Conservation (phyloP, 2,888 invertebrate species). For the Chrysolina oricalcia region DNA sequence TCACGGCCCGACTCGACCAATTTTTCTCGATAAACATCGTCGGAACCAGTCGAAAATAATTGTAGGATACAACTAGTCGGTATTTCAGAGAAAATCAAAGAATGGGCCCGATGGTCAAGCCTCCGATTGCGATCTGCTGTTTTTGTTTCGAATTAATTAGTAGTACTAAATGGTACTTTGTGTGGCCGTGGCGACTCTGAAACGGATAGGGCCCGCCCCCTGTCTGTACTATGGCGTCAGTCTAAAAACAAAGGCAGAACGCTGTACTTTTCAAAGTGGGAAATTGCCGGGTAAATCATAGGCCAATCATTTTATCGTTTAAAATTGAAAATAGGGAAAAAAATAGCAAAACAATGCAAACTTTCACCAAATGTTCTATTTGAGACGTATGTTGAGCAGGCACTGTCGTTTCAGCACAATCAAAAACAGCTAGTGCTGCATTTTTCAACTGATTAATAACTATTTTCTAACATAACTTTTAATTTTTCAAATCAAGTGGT, state of each 20-base stretch:
- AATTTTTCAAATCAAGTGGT: too few relatives aligned
- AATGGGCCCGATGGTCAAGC: conserved; percentile 10
- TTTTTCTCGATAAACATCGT: conserved; percentile 23
- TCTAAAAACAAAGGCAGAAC: conserved; percentile 16
- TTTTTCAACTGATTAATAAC: too few relatives aligned
- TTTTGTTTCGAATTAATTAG: conserved; percentile 54
- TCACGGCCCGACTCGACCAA: conserved; percentile 3
- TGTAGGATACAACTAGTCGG: conserved; percentile 32
- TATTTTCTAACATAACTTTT: too few relatives aligned
- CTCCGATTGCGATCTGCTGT: conserved; percentile 48
- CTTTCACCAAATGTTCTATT: too few relatives aligned
- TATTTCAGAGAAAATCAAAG: conserved; percentile 25
- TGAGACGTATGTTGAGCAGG: too few relatives aligned
- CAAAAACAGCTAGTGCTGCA: too few relatives aligned
- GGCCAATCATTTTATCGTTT: too few relatives aligned
- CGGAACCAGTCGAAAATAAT: conserved; percentile 30
- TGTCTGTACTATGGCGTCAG: conserved; percentile 28
- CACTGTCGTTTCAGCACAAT: too few relatives aligned
- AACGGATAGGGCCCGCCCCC: conserved; percentile 49
- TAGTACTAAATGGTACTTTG: conserved; percentile 48
- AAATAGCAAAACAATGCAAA: too few relatives aligned
- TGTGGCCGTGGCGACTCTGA: conserved; percentile 41
- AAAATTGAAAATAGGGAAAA: too few relatives aligned
- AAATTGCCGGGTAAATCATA: not conserved
- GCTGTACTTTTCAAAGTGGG: conserved; percentile 9